Evolutionary conservation across 2,797 vertebrate species (phyloP).

Genomic region (Darevskia nairensis): DNA sequence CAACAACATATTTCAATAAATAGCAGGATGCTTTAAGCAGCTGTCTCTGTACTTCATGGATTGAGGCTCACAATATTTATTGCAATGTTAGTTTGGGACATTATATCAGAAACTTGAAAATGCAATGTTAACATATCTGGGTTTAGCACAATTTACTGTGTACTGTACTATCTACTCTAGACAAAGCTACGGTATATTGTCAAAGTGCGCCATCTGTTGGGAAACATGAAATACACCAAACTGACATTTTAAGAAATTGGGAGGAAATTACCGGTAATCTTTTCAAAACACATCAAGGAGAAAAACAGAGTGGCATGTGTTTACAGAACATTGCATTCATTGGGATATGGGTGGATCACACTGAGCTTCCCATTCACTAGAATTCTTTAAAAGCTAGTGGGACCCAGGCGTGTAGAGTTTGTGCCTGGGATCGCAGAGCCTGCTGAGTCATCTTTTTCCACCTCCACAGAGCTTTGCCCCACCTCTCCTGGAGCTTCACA

Average conservation of each 20-base stretch:
- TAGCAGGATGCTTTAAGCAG: background rate
- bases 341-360: background rate
- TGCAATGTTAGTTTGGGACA: background rate
- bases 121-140: background rate
- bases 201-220: fast-evolving
- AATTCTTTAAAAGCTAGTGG: background rate
- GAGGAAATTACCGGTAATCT: no score
- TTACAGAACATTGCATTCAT: background rate
- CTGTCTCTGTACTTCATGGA: background rate
- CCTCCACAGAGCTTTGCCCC: no score
- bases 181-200: background rate
- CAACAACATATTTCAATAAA: background rate
- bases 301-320: background rate
- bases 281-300: conserved; percentile 3
- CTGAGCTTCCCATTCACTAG: background rate
- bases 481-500: no score
- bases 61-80: background rate
- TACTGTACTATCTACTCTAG: background rate
- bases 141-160: background rate
- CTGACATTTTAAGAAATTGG: background rate
- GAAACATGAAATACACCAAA: background rate
- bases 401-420: background rate
- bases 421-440: no score
- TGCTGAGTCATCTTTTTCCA: no score
- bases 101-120: background rate